Conservation (phyloP, 2,113 vertebrate species). For the Cranoglanis bouderius region DNA sequence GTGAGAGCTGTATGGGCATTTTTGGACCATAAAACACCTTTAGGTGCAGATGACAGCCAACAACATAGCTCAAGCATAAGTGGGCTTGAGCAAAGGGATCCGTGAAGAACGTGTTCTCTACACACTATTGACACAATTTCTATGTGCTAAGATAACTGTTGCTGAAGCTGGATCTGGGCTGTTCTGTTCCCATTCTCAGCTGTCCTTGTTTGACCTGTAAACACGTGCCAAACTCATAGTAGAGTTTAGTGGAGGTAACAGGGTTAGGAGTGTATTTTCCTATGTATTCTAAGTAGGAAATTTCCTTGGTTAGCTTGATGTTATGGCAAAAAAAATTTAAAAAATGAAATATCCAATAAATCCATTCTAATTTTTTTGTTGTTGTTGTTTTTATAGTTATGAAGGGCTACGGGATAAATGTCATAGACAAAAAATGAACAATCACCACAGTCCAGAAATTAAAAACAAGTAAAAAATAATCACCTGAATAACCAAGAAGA, state of each 20-base stretch:
- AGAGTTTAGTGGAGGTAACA: constrained; percentile 69
- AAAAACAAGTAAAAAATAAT: background rate
- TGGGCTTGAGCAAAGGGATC: background rate
- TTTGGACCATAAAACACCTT: constrained; percentile 45
- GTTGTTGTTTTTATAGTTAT: background rate
- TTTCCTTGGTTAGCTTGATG: constrained; percentile 29
- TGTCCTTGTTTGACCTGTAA: constrained; percentile 71
- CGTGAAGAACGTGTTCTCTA: constrained; percentile 18
- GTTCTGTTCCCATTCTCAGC: constrained; percentile 73
- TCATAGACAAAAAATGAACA: background rate
- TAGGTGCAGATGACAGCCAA: background rate
- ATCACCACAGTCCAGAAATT: background rate
- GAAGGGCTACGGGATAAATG: background rate
- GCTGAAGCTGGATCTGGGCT: constrained; percentile 65
- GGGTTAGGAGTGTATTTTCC: constrained; percentile 57
- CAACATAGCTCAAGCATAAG: background rate
- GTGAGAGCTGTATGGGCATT: constrained; percentile 48
- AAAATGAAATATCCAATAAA: constrained; percentile 36
- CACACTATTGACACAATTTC: constrained; percentile 28
- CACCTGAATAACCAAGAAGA: background rate
- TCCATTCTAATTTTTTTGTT: constrained; percentile 16
- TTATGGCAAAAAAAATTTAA: constrained; percentile 42
- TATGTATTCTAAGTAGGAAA: constrained; percentile 58
- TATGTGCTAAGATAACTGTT: constrained; percentile 47
- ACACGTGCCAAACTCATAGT: constrained; percentile 68